These are phyloP conservation scores for Oncorhynchus mykiss DNA, from an alignment of 2,113 vertebrate genomes.

Conservation along the genomic window DNA sequence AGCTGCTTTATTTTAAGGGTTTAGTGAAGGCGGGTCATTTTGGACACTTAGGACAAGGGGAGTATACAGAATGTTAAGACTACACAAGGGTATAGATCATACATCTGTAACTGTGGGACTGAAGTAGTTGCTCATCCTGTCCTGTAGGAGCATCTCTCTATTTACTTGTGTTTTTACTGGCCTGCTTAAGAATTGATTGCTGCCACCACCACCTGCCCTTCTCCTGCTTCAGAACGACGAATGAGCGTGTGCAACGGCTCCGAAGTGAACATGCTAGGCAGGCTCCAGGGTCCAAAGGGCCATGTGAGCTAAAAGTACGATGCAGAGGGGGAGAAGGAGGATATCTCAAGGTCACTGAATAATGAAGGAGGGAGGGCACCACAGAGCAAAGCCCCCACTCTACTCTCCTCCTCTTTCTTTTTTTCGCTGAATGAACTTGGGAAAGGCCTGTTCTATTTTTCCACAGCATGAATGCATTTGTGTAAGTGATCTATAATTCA, in stretches of 20 bases:
- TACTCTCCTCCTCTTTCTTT: conserved; percentile 4
- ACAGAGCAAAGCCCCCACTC: conserved; percentile 25
- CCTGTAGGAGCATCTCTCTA: too few species aligned
- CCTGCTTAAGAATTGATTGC: too few species aligned
- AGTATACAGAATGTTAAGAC: too few species aligned
- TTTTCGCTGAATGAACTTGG: conserved; percentile 55
- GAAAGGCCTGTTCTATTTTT: conserved; percentile 37
- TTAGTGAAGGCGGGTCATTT: too few species aligned
- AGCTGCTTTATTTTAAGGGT: too few species aligned
- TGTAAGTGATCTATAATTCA: conserved; percentile 56
- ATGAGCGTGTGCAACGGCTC: not conserved
- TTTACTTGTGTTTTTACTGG: too few species aligned
- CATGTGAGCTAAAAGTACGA: conserved; percentile 42
- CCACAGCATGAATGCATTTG: conserved; percentile 55
- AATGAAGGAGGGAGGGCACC: conserved; percentile 33
- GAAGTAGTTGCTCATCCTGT: too few species aligned
- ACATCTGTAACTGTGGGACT: too few species aligned
- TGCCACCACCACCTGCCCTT: not conserved
- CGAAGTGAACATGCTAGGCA: not conserved
- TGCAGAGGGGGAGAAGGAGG: not conserved
- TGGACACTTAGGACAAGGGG: too few species aligned
- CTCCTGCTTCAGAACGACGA: not conserved
- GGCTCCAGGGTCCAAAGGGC: conserved; percentile 7
- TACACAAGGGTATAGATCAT: too few species aligned
- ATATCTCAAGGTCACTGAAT: conserved; percentile 36